Evolutionary conservation across 2,113 vertebrate species (phyloP).

Genomic region (Strigops habroptila): DNA sequence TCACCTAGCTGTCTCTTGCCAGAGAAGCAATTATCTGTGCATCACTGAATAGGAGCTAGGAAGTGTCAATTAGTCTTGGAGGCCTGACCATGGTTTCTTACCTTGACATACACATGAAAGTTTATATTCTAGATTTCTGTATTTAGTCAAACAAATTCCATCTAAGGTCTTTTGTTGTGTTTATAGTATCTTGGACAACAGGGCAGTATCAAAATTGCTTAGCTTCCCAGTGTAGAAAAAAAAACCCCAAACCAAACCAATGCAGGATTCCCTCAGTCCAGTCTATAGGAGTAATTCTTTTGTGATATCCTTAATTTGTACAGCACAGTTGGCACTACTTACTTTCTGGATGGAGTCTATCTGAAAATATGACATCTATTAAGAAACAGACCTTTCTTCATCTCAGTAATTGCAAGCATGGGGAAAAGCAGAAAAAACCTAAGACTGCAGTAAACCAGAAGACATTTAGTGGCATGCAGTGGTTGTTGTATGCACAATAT

Average conservation of each 20-base stretch:
- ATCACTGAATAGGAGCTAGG: background rate
- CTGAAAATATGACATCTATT: background rate
- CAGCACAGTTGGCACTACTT: background rate
- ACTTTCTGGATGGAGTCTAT: background rate
- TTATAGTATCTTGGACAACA: background rate
- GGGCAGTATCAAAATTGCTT: background rate
- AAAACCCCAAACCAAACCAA: no score
- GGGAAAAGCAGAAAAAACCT: background rate
- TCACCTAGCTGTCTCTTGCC: accelerated
- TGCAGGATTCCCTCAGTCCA: background rate
- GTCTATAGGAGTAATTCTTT: background rate
- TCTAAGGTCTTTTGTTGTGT: background rate
- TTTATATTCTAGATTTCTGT: background rate
- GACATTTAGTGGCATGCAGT: background rate
- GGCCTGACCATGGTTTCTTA: background rate
- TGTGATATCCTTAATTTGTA: background rate
- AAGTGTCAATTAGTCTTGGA: background rate
- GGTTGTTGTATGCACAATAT: background rate
- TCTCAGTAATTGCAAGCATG: background rate
- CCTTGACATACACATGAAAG: background rate
- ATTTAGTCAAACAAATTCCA: background rate
- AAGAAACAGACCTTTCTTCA: background rate
- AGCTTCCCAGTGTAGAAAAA: background rate
- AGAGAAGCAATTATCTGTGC: background rate
- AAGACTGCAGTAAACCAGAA: background rate